Evolutionary conservation across 2,888 invertebrate genomes (phyloP), one percentile per base, ranked within the genome.

Genomic region (Latrodectus hesperus): DNA sequence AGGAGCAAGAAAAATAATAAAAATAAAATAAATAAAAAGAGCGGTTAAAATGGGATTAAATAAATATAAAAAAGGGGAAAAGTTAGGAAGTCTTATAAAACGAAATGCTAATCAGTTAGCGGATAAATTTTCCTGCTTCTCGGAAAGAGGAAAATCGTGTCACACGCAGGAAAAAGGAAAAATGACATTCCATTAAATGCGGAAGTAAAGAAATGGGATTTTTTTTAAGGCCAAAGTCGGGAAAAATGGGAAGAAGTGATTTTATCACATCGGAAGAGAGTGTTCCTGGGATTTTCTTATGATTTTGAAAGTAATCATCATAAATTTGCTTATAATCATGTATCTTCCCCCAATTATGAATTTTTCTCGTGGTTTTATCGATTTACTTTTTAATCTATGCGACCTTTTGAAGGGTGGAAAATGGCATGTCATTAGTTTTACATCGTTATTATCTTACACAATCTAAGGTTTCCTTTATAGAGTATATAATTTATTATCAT

Each of bases 171-270:
- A 67, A 22, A 26, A 49, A 17, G 53, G 38, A 38, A 49, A 82
- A 75, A 67, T 82, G 75, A 82, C 82, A 75, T 82, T 82, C 75
- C 68, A 75, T 82, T 82, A 76, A 82, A 82, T 38, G 68, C 53
- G 22, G 75, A 55, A 67, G 81, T 60, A 60, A 60, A n/a, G 60
- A 60, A 60, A 16, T 60, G 60, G 60, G 6, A 60, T 6, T 16
- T 16, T 22, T 16, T 16, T 16, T 38, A 38, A 38, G 38, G 38
- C 5, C 38, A 60, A 60, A 60, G 60, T 60, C 60, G 60, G 22
- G 64, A 76, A 76, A 79, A 80, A 72, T 72, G 60, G 64, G 60
- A 72, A 80, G 70, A 72, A 64, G 64, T 60, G 80, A 81, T 75
- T 82, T 82, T 75, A 68, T 70, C 74, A 60, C 60, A 51, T 38